Evolutionary conservation across 2,797 vertebrate species (phyloP), one percentile per base, ranked within the genome.

Genomic region (Cetoscarus ocellatus): DNA sequence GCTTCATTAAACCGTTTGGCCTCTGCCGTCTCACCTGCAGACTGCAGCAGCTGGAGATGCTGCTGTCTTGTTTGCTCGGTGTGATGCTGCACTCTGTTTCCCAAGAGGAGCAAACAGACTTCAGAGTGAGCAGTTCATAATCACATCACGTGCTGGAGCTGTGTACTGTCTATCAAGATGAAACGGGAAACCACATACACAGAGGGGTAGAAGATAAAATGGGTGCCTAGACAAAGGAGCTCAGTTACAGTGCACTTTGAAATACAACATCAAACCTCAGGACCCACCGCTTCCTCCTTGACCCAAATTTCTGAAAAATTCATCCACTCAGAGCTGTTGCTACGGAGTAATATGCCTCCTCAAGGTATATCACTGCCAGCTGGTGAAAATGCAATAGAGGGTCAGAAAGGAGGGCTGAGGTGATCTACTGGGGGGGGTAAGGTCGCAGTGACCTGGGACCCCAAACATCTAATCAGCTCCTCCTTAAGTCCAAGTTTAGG

Each of bases 81-180:
- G 52, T 79, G 84, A 70, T 43, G 59, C 48, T 65, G 38, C 35
- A 40, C 75, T 88, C 55, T 71, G 75, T 77, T 83, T 83, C 34
- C 69, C 77, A 70, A 82, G 80, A 73, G 63, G 53, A 72, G 67
- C 86, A 85, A 87, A 88, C 77, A 69, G 64, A 80, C 80, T 80
- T 61, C 12, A 14, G 71, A 80, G 75, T 7, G 50, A 88, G 62
- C 73, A 76, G 73, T 77, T 88, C 72, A 79, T 75, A 81, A 86
- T 79, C 77, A 45, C 65, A 67, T 75, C 75, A 53, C 82, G 73
- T 51, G 64, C 79, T 60, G 73, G 4, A 43, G 77, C 76, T 81
- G 65, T 70, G 64, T 67, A 62, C 50, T 73, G 71, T 84, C 87
- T 59, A 68, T 91, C 82, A 85, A 72, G 19, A 35, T 17, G 62